Evolutionary conservation across 2,797 vertebrate species (phyloP), one percentile per base, ranked within the genome.

Genomic region (Mormyrus proboscirostris): DNA sequence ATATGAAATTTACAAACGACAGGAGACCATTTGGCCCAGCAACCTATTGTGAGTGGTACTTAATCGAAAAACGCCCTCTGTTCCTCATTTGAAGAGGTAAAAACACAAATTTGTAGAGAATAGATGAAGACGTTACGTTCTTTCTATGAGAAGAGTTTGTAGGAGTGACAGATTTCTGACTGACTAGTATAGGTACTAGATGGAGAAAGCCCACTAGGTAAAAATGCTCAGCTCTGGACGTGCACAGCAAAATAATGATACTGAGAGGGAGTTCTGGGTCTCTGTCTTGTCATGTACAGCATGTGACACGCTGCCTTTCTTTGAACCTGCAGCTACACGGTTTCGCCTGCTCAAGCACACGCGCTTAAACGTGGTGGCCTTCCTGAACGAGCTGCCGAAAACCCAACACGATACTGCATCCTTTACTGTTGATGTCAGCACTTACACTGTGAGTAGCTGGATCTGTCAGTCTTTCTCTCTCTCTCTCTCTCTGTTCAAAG

Each of bases 381-480:
- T 98, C 89, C 95, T 99, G 88, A 99, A 97, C 0, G 97, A 98
- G 91, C 91, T 99, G 16, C 98, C 98, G 55, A 97, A 96, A 93
- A 99, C 98, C 1, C 97, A 97, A 89, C 98, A 99, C 0, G 97
- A 99, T 85, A 90, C 95, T 0, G 96, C 95, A 44, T 98, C 97
- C 47, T 97, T 98, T 3, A 96, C 93, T 4, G 95, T 99, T 1
- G 97, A 99, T 2, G 96, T 99, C 2, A 97, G 96, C 84, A 97
- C 96, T 0, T 97, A 96, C 91, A 97, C 97, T 0, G 98, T 99
- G 90, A 95, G 95, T 14, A 41, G 14, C 53, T 87, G 49, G 44
- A 29, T 2, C 10, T 25, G 9, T 2, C n/a, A 10, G 3, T 19
- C 38, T 25, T 16, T 14, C 3, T 9, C 2, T 57, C 53, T 47